phyloP scores from a whole-genome alignment of 2,113 vertebrate genomes.

The Syrrhaptes paradoxus region DNA sequence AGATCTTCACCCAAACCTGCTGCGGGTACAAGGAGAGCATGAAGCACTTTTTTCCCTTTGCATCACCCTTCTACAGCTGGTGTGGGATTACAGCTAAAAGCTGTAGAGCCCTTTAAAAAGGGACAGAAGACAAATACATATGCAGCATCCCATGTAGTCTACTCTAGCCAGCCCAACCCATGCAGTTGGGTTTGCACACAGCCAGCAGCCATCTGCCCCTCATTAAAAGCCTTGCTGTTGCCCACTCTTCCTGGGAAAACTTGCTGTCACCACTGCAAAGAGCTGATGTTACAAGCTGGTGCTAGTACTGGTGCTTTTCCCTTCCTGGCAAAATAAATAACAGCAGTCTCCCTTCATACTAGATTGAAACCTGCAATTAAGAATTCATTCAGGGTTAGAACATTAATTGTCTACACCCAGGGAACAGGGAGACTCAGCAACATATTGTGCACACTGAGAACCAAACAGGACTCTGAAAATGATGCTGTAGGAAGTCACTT shows the following conservation, averaged over 20 bases:
- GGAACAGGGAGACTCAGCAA: background rate
- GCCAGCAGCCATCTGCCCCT: background rate
- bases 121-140: background rate
- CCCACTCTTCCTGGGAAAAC: background rate
- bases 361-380: background rate
- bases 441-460: background rate
- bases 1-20: background rate
- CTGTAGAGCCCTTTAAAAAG: background rate
- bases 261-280: background rate
- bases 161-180: background rate
- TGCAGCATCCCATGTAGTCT: background rate
- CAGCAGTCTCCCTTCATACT: background rate
- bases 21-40: background rate
- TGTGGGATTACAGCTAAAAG: background rate
- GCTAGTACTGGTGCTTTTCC: background rate
- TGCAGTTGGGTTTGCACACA: background rate
- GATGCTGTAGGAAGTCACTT: background rate
- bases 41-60: background rate
- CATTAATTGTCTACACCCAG: background rate
- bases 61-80: background rate
- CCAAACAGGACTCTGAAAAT: background rate
- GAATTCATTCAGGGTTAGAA: background rate
- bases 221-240: background rate
- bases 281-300: background rate
- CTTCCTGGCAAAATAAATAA: background rate